Percentiles rank a stretch among this genome's conserved stretches.
Conservation (phyloP, 2,797 vertebrate genomes). For the Schizopygopsis malacanthus region DNA sequence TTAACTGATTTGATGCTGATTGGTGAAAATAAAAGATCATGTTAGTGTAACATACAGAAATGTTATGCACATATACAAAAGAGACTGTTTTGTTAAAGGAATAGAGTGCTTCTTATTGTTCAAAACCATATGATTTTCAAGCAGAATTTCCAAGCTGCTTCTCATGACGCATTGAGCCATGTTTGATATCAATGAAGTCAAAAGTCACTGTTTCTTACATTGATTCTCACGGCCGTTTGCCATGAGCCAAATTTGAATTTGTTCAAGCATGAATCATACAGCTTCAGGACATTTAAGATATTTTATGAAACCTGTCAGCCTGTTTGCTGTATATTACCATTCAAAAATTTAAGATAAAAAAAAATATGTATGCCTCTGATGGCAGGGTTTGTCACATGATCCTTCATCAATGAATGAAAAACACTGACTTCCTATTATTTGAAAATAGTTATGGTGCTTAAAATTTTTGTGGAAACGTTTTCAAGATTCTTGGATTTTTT, state of each 20-base stretch:
- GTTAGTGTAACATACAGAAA: neutral
- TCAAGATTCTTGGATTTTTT: neutral
- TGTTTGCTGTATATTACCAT: neutral
- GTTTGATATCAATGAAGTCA: neutral
- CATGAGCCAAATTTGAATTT: neutral
- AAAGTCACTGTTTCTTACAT: neutral
- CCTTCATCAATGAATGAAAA: neutral
- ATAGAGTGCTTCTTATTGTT: neutral
- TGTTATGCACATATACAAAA: neutral
- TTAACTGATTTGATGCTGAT: neutral
- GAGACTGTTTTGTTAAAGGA: neutral
- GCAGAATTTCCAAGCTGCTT: conserved; percentile 19
- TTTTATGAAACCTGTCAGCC: neutral
- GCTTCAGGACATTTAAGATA: neutral
- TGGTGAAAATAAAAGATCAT: neutral
- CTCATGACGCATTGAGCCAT: neutral
- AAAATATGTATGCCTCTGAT: neutral
- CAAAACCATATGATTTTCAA: neutral
- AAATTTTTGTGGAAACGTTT: neutral
- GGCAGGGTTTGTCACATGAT: neutral
- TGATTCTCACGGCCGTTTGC: neutral
- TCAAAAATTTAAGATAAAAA: neutral
- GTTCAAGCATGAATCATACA: neutral
- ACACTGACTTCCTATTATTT: neutral
- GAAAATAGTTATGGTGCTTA: neutral